Evolutionary conservation across 2,113 vertebrate species (phyloP), one percentile per base, ranked within the genome.

Genomic region (Andinoacara biseriatus): DNA sequence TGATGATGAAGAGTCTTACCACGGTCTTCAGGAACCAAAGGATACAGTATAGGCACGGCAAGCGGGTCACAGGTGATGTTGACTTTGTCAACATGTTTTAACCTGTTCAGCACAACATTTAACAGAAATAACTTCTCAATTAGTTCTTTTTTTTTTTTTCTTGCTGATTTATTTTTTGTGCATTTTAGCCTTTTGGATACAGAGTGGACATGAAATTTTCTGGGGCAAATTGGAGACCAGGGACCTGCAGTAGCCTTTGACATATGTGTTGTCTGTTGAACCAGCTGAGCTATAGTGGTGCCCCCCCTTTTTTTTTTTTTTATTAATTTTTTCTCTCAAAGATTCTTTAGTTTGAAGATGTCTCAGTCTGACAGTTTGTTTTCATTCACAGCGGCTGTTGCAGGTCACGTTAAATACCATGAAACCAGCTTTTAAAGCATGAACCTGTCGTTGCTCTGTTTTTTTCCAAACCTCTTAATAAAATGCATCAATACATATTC

Each of bases 1-100:
- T 82, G 76, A 77, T 78, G 79, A 83, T 82, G 20, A 62, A 75
- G 59, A 59, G 54, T 69, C 24, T 75, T 46, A 35, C 52, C 20
- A 3, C 6, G 17, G 62, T 59, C 75, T 76, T 59, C 35, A 7
- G 58, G 57, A 59, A 82, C 22, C 46, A 60, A 31, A 74, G 59
- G 18, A 0, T 62, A 5, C 40, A n/a, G 5, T 10, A 38, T 35
- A n/a, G 33, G 10, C 26, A 20, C 10, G 20, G 60, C 13, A 31
- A 62, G 31, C 18, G 40, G 33, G 17, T 52, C 24, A 40, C 24
- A 49, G 22, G 24, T 43, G 69, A 81, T 76, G 82, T 65, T 65
- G 78, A 72, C 62, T 80, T 63, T 46, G 78, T 79, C 33, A 67
- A 58, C 52, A 62, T 59, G 11, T 63, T 81, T 65, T 24, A 52